A percentile compares a stretch with the other conserved stretches of the same genome.
Evolutionary conservation across 2,888 invertebrate genomes (phyloP).

Genomic region (Chironomus tentans): DNA sequence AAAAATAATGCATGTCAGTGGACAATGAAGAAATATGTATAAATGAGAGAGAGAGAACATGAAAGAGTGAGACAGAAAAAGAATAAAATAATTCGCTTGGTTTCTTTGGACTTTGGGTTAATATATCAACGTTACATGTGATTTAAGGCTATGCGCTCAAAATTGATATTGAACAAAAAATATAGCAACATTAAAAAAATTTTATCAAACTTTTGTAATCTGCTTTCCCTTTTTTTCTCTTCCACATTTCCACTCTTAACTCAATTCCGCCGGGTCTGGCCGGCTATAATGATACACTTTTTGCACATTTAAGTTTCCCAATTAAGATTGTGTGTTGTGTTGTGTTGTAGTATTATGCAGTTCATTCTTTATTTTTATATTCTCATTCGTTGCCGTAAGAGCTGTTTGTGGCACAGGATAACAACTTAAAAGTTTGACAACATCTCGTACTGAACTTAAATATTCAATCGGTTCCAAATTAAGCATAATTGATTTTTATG

Average conservation of each 20-base stretch:
- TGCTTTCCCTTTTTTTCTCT: slow-evolving; percentile 16
- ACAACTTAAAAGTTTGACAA: slow-evolving; percentile 1
- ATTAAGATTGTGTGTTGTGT: not conserved
- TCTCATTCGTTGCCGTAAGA: not conserved
- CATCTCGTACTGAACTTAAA: not conserved
- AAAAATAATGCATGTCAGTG: not conserved
- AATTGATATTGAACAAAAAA: slow-evolving; percentile 4
- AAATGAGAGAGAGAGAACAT: too few species aligned
- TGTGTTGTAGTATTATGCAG: too few species aligned
- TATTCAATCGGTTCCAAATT: slow-evolving; percentile 15
- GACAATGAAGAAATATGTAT: not conserved
- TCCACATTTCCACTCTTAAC: not conserved
- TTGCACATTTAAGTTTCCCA: slow-evolving; percentile 8
- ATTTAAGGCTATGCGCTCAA: not conserved
- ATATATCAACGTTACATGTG: not conserved
- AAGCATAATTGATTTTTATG: slow-evolving; percentile 16
- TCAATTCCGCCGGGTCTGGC: not conserved
- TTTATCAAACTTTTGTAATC: slow-evolving; percentile 16
- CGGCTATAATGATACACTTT: not conserved
- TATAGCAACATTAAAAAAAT: not conserved
- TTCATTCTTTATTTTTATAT: not conserved
- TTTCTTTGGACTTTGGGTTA: not conserved
- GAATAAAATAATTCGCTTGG: not conserved
- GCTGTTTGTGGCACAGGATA: not conserved
- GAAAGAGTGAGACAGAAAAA: too few species aligned